phyloP scores from a whole-genome alignment of 1,140 invertebrate species.

The Dreissena polymorpha region DNA sequence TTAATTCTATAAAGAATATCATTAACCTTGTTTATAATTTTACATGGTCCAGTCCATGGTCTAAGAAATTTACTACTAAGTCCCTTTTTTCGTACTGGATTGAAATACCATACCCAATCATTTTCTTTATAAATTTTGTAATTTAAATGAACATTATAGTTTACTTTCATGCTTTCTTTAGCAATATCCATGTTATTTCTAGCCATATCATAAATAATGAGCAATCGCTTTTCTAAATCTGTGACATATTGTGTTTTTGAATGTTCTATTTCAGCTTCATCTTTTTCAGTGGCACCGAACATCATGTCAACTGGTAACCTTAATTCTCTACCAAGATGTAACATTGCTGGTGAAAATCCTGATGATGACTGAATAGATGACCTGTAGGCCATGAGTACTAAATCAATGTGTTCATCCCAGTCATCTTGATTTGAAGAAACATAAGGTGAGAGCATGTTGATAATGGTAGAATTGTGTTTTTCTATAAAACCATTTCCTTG shows the following conservation, averaged over 20 bases:
- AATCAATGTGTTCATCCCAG: too few species aligned
- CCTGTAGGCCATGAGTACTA: too few species aligned
- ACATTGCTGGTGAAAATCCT: constrained; percentile 20
- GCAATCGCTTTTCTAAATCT: constrained; percentile 31
- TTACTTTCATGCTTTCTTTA: constrained; percentile 35
- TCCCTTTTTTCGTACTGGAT: constrained; percentile 31
- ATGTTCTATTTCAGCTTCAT: constrained; percentile 42
- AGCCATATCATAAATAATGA: constrained; percentile 24
- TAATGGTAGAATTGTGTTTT: constrained; percentile 56
- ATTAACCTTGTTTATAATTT: constrained; percentile 36
- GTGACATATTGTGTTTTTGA: constrained; percentile 11
- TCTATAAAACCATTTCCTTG: constrained; percentile 62
- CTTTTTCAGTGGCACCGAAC: constrained; percentile 23
- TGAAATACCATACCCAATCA: constrained; percentile 41
- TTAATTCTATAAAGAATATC: constrained; percentile 49
- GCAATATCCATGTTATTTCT: constrained; percentile 26
- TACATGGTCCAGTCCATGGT: constrained; percentile 44
- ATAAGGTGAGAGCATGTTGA: constrained; percentile 56
- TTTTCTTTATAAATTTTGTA: constrained; percentile 18
- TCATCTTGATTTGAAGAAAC: too few species aligned
- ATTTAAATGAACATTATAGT: constrained; percentile 48
- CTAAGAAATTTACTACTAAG: constrained; percentile 34
- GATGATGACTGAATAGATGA: constrained; percentile 43
- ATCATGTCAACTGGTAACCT: constrained; percentile 52
- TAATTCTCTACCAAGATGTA: constrained; percentile 58